Evolutionary conservation across 2,113 vertebrate species (phyloP), one percentile per base, ranked within the genome.

Genomic region (Aplodontia rufa): DNA sequence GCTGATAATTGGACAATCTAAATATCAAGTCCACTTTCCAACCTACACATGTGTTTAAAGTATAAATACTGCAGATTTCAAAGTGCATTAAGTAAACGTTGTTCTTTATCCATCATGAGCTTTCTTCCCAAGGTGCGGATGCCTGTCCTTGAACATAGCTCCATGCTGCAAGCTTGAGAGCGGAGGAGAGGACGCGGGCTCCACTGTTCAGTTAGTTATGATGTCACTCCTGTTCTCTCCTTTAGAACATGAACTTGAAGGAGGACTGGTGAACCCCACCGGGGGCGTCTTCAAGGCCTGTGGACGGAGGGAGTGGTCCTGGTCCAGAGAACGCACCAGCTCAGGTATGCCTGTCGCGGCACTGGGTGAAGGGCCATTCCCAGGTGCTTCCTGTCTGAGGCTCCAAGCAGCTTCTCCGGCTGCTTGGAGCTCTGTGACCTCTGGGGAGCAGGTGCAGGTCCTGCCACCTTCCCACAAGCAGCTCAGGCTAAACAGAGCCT

Each of bases 211-310:
- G 22, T 26, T 35, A 37, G 20, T 96, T 28, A 69, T 9, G 14
- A 49, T 17, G 3, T 30, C 16, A 89, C 91, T 76, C 85, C 95
- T 93, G 78, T 97, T 90, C 96, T 97, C 85, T 64, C 96, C 92
- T 98, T 98, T 90, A 99, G 99, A 99, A 98, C 98, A 99, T 99
- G 99, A 99, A 97, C 98, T 96, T 97, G 98, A 98, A 98, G 98
- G 98, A 99, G 98, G 98, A 96, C 92, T 98, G 99, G 98, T 99
- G 99, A 99, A 42, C 97, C 90, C 82, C 86, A 71, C 97, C 96
- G 98, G 97, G 97, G 97, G 98, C 97, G 71, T 97, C 98, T 97
- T 90, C 86, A 97, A 97, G 92, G 92, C 96, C 96, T 94, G 97
- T 96, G 95, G 97, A 94, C 97, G 97, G 96, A 98, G 98, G 98